Evolutionary conservation across 2,113 vertebrate genomes (phyloP).

Genomic region (Chaenogobius annularis): DNA sequence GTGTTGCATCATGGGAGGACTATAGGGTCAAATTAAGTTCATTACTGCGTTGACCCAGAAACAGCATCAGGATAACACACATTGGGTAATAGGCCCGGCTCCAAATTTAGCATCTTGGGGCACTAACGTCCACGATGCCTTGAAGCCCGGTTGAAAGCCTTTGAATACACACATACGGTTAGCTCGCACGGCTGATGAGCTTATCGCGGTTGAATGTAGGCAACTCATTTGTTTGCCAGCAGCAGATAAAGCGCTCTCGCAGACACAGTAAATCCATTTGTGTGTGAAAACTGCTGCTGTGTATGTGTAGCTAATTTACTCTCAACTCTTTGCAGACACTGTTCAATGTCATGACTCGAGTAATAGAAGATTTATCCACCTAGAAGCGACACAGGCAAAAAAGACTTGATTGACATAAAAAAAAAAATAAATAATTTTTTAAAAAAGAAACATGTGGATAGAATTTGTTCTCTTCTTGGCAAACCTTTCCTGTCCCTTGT

Average conservation of each 20-base stretch:
- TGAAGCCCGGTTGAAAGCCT: conserved; percentile 41
- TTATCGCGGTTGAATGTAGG: conserved; percentile 62
- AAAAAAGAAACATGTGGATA: background rate
- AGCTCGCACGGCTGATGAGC: conserved; percentile 47
- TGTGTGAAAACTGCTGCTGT: conserved; percentile 26
- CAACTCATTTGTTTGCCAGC: conserved; percentile 55
- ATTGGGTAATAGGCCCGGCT: conserved; percentile 37
- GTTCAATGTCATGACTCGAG: conserved; percentile 3
- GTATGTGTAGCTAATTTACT: conserved; percentile 27
- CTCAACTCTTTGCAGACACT: conserved; percentile 14
- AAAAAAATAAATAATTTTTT: no score
- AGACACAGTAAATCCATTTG: conserved; percentile 60
- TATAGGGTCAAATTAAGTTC: conserved; percentile 74
- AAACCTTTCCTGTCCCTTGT: no score
- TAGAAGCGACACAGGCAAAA: background rate
- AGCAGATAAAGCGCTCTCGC: conserved; percentile 48
- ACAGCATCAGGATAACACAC: conserved; percentile 34
- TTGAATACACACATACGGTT: conserved; percentile 20
- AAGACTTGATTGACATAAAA: no score
- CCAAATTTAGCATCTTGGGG: conserved; percentile 49
- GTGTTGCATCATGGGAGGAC: conserved; percentile 64
- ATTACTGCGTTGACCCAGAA: conserved; percentile 50
- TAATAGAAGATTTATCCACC: background rate
- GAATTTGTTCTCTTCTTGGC: background rate
- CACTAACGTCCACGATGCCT: conserved; percentile 27